Percentiles rank a stretch among this genome's conserved stretches.
phyloP scores from a whole-genome alignment of 2,797 vertebrate species.

The Acanthiza pusilla region DNA sequence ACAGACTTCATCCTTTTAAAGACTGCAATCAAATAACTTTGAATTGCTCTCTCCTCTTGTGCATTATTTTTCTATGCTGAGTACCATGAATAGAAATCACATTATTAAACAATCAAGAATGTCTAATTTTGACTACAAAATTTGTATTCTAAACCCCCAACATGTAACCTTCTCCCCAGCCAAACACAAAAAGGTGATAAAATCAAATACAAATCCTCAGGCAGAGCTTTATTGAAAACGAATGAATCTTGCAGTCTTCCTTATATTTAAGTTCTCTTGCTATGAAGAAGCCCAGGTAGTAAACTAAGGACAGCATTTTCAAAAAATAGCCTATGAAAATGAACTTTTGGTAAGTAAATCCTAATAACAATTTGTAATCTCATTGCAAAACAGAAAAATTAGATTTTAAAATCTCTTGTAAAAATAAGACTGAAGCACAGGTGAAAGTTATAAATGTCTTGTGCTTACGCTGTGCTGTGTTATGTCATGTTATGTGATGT shows the following conservation, averaged over 20 bases:
- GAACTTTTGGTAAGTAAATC: neutral
- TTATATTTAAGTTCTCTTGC: constrained; percentile 5
- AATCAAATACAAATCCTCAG: constrained; percentile 23
- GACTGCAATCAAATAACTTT: constrained; percentile 73
- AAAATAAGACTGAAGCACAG: neutral
- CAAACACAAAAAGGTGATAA: neutral
- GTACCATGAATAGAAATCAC: constrained; percentile 67
- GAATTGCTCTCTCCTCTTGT: constrained; percentile 60
- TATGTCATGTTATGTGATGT: neutral
- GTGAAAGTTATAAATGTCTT: neutral
- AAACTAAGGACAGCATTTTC: neutral
- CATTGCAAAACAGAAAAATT: neutral
- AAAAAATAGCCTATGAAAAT: neutral
- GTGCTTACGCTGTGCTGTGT: neutral
- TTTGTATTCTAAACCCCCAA: constrained; percentile 24
- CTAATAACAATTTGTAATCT: neutral
- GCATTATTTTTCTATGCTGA: constrained; percentile 61
- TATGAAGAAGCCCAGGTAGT: neutral
- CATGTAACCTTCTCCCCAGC: neutral
- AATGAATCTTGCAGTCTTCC: neutral
- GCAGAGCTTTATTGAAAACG: constrained; percentile 22
- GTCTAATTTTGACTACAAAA: constrained; percentile 62
- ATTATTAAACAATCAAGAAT: constrained; percentile 69
- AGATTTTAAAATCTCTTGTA: neutral
- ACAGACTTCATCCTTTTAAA: constrained; percentile 70